Percentiles rank a stretch among this genome's conserved stretches.
Evolutionary conservation across 1,140 invertebrate genomes (phyloP).

Genomic region (Pogonomyrmex barbatus): DNA sequence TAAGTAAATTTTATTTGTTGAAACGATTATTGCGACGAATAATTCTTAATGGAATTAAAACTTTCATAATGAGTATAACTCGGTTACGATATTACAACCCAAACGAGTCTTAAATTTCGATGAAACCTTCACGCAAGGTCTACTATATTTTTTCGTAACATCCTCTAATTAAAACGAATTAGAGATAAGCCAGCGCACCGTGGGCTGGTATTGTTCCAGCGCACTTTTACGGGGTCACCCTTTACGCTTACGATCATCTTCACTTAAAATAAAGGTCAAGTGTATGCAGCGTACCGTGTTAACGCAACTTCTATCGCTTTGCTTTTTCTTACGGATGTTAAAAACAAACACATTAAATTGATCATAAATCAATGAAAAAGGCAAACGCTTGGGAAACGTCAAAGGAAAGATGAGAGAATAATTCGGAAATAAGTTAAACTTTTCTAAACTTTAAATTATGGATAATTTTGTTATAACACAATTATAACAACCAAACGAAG

Average conservation of each 20-base stretch:
- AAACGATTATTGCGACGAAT: background rate
- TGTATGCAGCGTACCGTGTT: conserved; percentile 78
- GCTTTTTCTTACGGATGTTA: conserved; percentile 58
- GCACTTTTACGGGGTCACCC: conserved; percentile 75
- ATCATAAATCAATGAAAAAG: background rate
- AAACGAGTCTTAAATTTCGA: conserved; percentile 77
- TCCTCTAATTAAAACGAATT: conserved; percentile 85
- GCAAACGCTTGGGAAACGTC: background rate
- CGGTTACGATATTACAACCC: background rate
- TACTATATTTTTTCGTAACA: conserved; percentile 82
- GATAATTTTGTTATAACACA: conserved; percentile 15
- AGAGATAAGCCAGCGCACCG: conserved; percentile 80
- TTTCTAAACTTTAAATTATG: conserved; percentile 21
- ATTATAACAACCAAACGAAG: background rate
- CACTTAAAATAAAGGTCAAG: conserved; percentile 84
- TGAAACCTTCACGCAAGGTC: conserved; percentile 69
- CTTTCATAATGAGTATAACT: conserved; percentile 18
- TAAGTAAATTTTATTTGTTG: background rate
- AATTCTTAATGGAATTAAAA: background rate
- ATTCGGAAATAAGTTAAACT: background rate
- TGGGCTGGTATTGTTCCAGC: conserved; percentile 76
- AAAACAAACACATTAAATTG: conserved; percentile 26
- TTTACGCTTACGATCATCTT: conserved; percentile 78
- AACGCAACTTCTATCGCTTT: conserved; percentile 66
- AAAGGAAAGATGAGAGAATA: background rate